Base-by-base conservation (phyloP, 2,888 invertebrate genomes). In the Sarcophaga subvicina region DNA sequence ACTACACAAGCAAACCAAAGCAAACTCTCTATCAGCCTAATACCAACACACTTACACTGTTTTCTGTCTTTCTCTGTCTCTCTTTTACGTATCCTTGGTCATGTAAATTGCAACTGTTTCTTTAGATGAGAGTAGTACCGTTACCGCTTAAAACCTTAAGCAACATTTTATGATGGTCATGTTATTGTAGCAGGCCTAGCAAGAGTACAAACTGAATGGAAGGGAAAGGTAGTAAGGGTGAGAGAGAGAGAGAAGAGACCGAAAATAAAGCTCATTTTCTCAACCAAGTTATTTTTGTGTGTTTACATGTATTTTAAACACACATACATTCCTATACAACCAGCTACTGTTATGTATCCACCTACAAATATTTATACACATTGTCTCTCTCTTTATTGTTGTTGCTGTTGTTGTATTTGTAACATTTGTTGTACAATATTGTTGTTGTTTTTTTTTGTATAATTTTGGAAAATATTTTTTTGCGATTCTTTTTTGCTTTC, bases 101-200 rank as follows among this genome's bases (percentile, higher is more conserved):
- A 67, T 45, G 4, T 20, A 37, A 67, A n/a, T 20, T 62, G 54
- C 54, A 54, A 14, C 3, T 67, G 54, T 17, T 14, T 70, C 25
- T 20, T 10, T 22, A 20, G 70, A 25, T 47, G n/a, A 49, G 27
- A 49, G 27, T 6, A 62, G 17, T n/a, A 62, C n/a, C 63, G 63
- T 66, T 47, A 5, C 54, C 20, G 25, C 37, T 75, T 66, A n/a
- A 69, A 75, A 75, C 14, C 60, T 22, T 45, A 76, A 75, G 63
- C 77, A 80, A 77, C 27, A 77, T 80, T 80, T 80, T 77, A 80
- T 85, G 54, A 62, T 72, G 80, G 72, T 63, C 71, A 66, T 54
- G 25, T 60, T 72, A 54, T 73, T 66, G 14, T 49, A 67, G 66
- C 8, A 17, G 54, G 54, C 54, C 17, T 14, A 17, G 54, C 3